Base-by-base conservation (phyloP, 2,888 invertebrate species). In the Mechanitis mazaeus region DNA sequence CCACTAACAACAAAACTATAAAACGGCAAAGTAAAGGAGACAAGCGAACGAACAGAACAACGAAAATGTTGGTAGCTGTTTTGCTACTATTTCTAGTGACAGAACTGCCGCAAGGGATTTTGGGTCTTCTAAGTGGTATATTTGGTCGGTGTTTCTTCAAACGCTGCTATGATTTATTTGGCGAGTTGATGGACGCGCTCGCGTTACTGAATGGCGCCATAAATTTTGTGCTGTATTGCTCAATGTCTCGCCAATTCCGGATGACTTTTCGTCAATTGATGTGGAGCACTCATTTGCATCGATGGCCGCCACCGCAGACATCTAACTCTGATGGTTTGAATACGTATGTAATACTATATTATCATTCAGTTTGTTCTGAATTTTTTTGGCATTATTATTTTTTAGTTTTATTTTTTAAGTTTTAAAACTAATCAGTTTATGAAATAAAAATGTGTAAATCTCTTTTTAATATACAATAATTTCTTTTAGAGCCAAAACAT, bases 241-340 rank as follows among this genome's bases (percentile, higher is more conserved):
- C 95, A 55, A 98, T 98, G 98, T 97, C 97, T 67, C 92, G 95
- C 67, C 97, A 98, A 91, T 98, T 98, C 83, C 92, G 98, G 1
- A 85, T 84, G 81, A 88, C 89, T 31, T 90, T 90, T 64, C 82
- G 89, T 1, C 88, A 87, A 75, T 75, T 90, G 76, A 80, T 89
- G 80, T 79, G 84, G 79, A 77, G 86, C 68, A 87, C 91, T 20
- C 91, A 92, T 31, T 69, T 86, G 20, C 83, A 86, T 63, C 79
- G 79, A 50, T 87, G 86, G 85, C 84, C 85, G 0, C 85, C 84
- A 55, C 91, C 92, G 28, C 84, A 90, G 0, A 87, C 88, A 0
- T 91, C 92, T 1, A 91, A 92, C 68, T 93, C 93, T 5, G 93
- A 93, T 68, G 91, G 91, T 35, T 92, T 92, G 63, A 92, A 92